phyloP scores from a whole-genome alignment of 2,888 invertebrate genomes.

The Anodontia alba region DNA sequence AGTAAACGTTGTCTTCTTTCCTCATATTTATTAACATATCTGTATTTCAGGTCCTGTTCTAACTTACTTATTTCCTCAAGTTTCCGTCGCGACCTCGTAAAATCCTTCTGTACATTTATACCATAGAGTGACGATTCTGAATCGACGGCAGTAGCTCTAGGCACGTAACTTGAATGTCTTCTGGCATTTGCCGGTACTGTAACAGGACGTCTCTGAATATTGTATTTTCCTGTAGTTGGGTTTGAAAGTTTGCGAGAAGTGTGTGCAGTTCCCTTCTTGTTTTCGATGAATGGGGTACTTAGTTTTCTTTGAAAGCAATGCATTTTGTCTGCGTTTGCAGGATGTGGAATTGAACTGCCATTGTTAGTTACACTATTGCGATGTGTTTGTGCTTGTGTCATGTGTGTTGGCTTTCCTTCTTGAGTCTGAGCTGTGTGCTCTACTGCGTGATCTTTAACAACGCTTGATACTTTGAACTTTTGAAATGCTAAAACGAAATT shows the following conservation, averaged over 20 bases:
- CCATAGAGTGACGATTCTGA: slow-evolving; percentile 50
- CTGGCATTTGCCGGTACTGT: slow-evolving; percentile 29
- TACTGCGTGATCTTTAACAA: slow-evolving; percentile 1
- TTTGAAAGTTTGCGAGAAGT: too few relatives aligned
- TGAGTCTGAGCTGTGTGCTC: background rate
- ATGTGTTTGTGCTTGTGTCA: too few relatives aligned
- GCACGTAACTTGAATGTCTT: slow-evolving; percentile 14
- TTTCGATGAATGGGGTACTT: too few relatives aligned
- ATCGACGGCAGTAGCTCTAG: slow-evolving; percentile 27
- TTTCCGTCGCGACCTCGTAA: slow-evolving; percentile 60
- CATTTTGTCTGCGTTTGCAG: too few relatives aligned
- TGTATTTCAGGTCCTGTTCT: slow-evolving; percentile 60
- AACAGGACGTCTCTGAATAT: slow-evolving; percentile 33
- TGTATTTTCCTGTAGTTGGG: too few relatives aligned
- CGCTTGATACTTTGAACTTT: slow-evolving; percentile 32
- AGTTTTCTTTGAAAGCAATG: too few relatives aligned
- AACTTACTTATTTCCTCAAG: slow-evolving; percentile 63
- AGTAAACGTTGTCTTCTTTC: slow-evolving; percentile 54
- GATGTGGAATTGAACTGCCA: too few relatives aligned
- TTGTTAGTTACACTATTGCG: too few relatives aligned
- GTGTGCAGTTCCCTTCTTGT: too few relatives aligned
- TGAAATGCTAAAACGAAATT: slow-evolving; percentile 54
- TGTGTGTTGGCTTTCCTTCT: too few relatives aligned
- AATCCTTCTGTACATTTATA: slow-evolving; percentile 57
- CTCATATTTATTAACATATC: slow-evolving; percentile 57